Base-by-base conservation (phyloP, 2,888 invertebrate species). In the Peribatodes rhomboidaria region DNA sequence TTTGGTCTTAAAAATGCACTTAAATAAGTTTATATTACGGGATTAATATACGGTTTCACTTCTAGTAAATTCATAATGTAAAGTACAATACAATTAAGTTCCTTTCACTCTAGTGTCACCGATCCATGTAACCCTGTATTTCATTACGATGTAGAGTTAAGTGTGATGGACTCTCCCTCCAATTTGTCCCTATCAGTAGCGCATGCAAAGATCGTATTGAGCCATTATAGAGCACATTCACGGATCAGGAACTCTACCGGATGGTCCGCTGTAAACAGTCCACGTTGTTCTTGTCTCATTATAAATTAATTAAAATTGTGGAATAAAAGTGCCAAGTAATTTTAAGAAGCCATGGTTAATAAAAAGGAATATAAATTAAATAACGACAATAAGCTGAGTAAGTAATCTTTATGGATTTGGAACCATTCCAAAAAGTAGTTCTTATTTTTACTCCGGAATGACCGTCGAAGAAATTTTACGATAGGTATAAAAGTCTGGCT, bases 91-190 rank as follows among this genome's bases (percentile, higher is more conserved):
- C 27, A 6, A 4, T 27, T 27, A 27, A 27, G 27, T 27, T 27
- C 27, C 27, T 27, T 27, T 27, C 27, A 6, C 3, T 6, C 27
- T 27, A 27, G 2, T 27, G 6, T 6, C 27, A 27, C 27, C 27
- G 27, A 27, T 27, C 27, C 6, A 27, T 27, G 27, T 27, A 27
- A 27, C 27, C 27, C 27, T 27, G 27, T 27, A 4, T 65, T 62
- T 50, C 49, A 52, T 66, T 71, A 69, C 39, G 49, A 60, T 58
- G 27, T 61, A 42, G 56, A 55, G 55, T 47, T 55, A 68, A 68
- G 65, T 65, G 42, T 60, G 62, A 71, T 71, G 44, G 69, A 71
- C 72, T 71, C 71, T 67, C 69, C 69, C 71, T 67, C 69, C 69
- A 67, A 33, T 58, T 11, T 16, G 52, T 52, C 33, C 46, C 39